These are phyloP conservation scores for Kryptolebias ocellatus DNA, from an alignment of 2,797 vertebrate species.

Conservation along the genomic window DNA sequence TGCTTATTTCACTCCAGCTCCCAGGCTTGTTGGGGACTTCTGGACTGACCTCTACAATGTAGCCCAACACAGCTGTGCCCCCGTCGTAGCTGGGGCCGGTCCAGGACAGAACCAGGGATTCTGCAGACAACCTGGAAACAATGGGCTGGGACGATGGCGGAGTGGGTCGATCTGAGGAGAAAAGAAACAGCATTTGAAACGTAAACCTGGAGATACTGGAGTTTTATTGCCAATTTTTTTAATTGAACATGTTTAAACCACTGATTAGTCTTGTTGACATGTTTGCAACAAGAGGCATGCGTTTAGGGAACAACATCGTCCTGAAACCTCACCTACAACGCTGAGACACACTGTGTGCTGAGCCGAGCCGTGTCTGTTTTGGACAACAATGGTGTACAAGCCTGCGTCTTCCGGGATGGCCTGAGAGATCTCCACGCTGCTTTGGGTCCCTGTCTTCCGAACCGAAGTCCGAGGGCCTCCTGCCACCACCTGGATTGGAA, in stretches of 20 bases:
- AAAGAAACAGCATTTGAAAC: neutral
- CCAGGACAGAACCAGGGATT: constrained; percentile 84
- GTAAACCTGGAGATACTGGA: too few species aligned
- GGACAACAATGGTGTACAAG: constrained; percentile 75
- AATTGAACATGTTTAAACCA: neutral
- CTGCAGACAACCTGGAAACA: constrained; percentile 72
- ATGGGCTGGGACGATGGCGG: constrained; percentile 80
- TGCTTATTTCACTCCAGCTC: constrained; percentile 73
- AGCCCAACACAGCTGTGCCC: constrained; percentile 80
- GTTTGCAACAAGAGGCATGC: neutral
- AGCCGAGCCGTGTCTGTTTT: constrained; percentile 63
- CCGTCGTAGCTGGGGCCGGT: constrained; percentile 84
- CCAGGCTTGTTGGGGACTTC: constrained; percentile 30
- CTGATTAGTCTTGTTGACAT: neutral
- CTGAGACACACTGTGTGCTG: constrained; percentile 71
- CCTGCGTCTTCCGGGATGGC: constrained; percentile 68
- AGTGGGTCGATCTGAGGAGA: constrained; percentile 74
- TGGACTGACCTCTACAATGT: constrained; percentile 75
- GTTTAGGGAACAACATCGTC: neutral
- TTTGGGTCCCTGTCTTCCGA: constrained; percentile 50
- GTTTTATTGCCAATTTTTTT: too few species aligned
- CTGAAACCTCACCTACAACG: constrained; percentile 68
- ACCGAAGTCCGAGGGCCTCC: constrained; percentile 48
- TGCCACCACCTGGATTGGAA: constrained; percentile 61
- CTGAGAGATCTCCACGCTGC: constrained; percentile 63